A percentile compares a stretch with the other conserved stretches of the same genome.
phyloP scores from a whole-genome alignment of 2,113 vertebrate species.

The Perca fluviatilis region DNA sequence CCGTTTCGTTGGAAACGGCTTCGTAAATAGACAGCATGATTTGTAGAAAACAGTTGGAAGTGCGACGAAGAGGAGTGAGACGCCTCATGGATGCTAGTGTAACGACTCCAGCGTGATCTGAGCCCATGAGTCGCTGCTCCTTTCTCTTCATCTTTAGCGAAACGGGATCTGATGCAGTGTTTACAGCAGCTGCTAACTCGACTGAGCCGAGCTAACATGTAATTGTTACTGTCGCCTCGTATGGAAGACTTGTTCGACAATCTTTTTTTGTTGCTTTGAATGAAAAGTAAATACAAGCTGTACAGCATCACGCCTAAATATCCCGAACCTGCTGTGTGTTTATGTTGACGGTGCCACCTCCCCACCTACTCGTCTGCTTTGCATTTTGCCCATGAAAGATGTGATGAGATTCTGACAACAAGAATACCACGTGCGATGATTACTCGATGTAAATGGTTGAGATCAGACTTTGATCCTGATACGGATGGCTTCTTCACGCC shows the following conservation, averaged over 20 bases:
- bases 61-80: conserved; percentile 29
- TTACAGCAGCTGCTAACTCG: conserved; percentile 33
- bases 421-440: conserved; percentile 4
- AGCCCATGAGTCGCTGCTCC: conserved; percentile 39
- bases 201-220: conserved; percentile 17
- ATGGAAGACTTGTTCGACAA: conserved; percentile 26
- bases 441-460: not conserved
- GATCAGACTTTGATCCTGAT: conserved; percentile 3
- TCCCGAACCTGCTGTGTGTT: conserved; percentile 45
- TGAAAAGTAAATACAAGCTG: conserved; percentile 32
- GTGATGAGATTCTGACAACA: conserved; percentile 3
- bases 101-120: conserved; percentile 29
- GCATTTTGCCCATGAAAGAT: conserved; percentile 15
- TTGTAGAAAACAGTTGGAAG: conserved; percentile 22
- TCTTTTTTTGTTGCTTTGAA: not conserved
- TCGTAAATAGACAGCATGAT: conserved; percentile 10
- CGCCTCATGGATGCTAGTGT: conserved; percentile 17
- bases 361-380: conserved; percentile 21
- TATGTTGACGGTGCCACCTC: conserved; percentile 22
- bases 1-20: conserved; percentile 36
- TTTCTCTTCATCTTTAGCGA: conserved; percentile 7
- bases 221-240: conserved; percentile 11
- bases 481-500: not conserved
- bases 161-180: conserved; percentile 22
- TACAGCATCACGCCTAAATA: not conserved